phyloP scores from a whole-genome alignment of 1,140 invertebrate species.

The Pissodes strobi region DNA sequence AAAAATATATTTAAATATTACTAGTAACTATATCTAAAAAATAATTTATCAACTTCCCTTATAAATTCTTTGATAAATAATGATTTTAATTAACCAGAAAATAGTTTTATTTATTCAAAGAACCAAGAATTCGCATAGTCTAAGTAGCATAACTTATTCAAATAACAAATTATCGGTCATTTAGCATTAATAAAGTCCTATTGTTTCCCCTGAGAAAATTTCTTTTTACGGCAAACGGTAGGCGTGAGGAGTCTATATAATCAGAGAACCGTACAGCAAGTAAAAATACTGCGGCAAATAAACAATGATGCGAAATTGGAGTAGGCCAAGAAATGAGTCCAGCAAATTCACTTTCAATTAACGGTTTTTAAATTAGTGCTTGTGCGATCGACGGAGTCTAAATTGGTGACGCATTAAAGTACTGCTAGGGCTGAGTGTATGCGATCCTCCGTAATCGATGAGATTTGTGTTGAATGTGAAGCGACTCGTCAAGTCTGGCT shows the following conservation, averaged over 20 bases:
- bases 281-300: slow-evolving; percentile 28
- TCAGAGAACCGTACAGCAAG: slow-evolving; percentile 6
- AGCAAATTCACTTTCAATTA: slow-evolving; percentile 40
- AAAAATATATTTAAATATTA: too few relatives aligned
- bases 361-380: slow-evolving; percentile 35
- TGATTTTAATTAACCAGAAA: too few relatives aligned
- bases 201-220: slow-evolving; percentile 20
- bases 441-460: not conserved
- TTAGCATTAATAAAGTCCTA: not conserved
- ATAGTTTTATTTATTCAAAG: too few relatives aligned
- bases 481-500: too few relatives aligned
- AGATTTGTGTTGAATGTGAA: not conserved
- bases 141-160: too few relatives aligned
- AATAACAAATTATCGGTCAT: too few relatives aligned
- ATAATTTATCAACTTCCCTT: too few relatives aligned
- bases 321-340: slow-evolving; percentile 40
- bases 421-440: slow-evolving; percentile 37
- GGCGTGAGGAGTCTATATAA: slow-evolving; percentile 20
- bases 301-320: slow-evolving; percentile 37
- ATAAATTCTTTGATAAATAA: too few relatives aligned
- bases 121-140: too few relatives aligned
- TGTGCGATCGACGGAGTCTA: slow-evolving; percentile 14
- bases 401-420: slow-evolving; percentile 37
- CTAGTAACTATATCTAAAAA: too few relatives aligned
- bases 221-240: not conserved